phyloP scores from a whole-genome alignment of 2,113 vertebrate species.

The Origma solitaria region DNA sequence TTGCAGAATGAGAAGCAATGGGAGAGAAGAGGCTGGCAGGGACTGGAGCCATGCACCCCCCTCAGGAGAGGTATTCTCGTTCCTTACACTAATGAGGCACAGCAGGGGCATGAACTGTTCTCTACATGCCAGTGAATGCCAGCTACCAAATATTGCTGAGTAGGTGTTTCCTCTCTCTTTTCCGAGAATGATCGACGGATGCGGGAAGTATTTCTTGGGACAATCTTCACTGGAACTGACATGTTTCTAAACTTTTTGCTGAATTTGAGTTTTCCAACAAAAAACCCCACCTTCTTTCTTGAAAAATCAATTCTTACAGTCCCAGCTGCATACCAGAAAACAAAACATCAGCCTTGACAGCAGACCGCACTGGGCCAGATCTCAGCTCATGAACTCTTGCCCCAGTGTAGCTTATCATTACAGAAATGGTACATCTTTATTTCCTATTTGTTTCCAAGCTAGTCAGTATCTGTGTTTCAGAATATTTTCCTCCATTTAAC shows the following conservation, averaged over 20 bases:
- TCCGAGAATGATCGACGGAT: background rate
- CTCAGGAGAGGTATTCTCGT: background rate
- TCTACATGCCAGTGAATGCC: background rate
- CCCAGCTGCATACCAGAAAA: background rate
- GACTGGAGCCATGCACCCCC: background rate
- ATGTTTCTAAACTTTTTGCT: background rate
- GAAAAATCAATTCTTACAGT: background rate
- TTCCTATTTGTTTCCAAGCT: background rate
- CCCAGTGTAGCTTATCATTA: background rate
- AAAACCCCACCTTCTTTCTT: background rate
- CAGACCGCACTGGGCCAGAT: background rate
- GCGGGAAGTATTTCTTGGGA: background rate
- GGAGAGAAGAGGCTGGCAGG: background rate
- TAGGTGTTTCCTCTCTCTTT: background rate
- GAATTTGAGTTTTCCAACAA: background rate
- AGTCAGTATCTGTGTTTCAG: background rate
- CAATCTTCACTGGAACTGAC: background rate
- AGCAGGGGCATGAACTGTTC: background rate
- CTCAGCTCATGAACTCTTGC: background rate
- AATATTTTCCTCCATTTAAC: background rate
- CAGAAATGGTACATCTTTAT: background rate
- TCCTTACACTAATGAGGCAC: background rate
- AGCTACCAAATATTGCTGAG: background rate
- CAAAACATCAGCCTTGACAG: background rate
- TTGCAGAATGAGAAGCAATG: background rate